Conservation (phyloP, 2,888 invertebrate genomes). For the Tetropium fuscum region DNA sequence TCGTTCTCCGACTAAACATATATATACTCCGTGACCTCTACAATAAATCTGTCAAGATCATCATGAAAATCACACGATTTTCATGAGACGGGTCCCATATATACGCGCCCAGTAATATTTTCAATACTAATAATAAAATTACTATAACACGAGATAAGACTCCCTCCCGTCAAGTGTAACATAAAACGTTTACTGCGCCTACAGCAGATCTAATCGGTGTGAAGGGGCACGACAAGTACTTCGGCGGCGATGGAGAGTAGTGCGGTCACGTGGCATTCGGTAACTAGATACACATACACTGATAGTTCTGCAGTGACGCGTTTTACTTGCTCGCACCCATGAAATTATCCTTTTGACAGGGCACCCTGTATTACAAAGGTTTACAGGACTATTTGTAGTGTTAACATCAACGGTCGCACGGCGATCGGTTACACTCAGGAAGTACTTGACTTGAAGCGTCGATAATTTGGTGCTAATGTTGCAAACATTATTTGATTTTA, state of each 20-base stretch:
- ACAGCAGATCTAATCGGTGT: slow-evolving; percentile 33
- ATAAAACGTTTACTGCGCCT: neutral
- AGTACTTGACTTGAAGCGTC: slow-evolving; percentile 39
- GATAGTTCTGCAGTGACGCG: slow-evolving; percentile 29
- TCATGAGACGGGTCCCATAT: no score
- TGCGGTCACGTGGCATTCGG: slow-evolving; percentile 19
- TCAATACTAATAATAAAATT: no score
- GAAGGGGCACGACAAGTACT: slow-evolving; percentile 20
- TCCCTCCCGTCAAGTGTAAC: neutral
- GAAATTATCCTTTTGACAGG: slow-evolving; percentile 42
- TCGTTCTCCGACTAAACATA: no score
- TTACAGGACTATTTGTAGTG: slow-evolving; percentile 20
- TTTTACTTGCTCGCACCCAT: slow-evolving; percentile 35
- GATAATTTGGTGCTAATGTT: slow-evolving; percentile 33
- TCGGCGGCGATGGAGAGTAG: slow-evolving; percentile 8
- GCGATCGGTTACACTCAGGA: slow-evolving; percentile 40
- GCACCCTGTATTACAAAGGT: slow-evolving; percentile 32
- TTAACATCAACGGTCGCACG: slow-evolving; percentile 45
- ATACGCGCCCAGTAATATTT: no score
- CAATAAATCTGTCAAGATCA: no score
- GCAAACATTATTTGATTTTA: slow-evolving; percentile 22
- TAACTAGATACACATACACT: slow-evolving; percentile 36
- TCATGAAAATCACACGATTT: no score
- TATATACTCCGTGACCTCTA: no score
- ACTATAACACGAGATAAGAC: neutral